phyloP scores from a whole-genome alignment of 2,888 invertebrate genomes.

The Agrotis clavis region DNA sequence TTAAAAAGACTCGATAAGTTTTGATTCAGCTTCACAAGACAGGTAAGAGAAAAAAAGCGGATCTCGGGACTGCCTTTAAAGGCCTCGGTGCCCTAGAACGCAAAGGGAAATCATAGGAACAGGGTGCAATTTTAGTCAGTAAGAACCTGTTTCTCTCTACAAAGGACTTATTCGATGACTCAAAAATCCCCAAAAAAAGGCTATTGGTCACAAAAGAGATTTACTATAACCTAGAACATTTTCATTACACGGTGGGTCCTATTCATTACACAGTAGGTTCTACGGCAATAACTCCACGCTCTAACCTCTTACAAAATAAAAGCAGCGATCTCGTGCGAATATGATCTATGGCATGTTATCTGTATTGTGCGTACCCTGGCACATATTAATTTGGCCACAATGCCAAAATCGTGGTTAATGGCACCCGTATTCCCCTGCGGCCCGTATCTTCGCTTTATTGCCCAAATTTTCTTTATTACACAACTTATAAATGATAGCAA shows the following conservation, averaged over 20 bases:
- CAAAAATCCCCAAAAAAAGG: not conserved
- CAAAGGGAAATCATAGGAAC: too few relatives aligned
- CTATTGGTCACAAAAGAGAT: not conserved
- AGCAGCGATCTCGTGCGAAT: conserved; percentile 47
- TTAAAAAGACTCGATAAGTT: too few relatives aligned
- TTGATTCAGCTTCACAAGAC: too few relatives aligned
- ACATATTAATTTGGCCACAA: conserved; percentile 78
- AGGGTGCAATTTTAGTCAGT: too few relatives aligned
- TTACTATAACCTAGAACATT: conserved; percentile 5
- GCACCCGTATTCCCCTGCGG: conserved; percentile 65
- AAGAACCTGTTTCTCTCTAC: too few relatives aligned
- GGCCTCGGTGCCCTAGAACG: too few relatives aligned
- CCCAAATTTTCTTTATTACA: conserved; percentile 80
- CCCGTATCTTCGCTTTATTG: conserved; percentile 76
- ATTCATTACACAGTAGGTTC: not conserved
- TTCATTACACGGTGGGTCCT: not conserved
- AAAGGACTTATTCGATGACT: too few relatives aligned
- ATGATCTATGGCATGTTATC: conserved; percentile 49
- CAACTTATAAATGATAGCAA: conserved; percentile 76
- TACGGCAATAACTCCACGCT: conserved; percentile 9
- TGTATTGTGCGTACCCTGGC: conserved; percentile 57
- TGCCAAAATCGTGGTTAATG: conserved; percentile 76
- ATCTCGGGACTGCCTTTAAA: too few relatives aligned
- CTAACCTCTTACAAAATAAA: conserved; percentile 37
- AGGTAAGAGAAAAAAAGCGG: too few relatives aligned